Percentiles rank a stretch among this genome's conserved stretches.
These are phyloP conservation scores for Drosophila arizonae DNA, from an alignment of 1,140 invertebrate genomes.

Conservation along the genomic window DNA sequence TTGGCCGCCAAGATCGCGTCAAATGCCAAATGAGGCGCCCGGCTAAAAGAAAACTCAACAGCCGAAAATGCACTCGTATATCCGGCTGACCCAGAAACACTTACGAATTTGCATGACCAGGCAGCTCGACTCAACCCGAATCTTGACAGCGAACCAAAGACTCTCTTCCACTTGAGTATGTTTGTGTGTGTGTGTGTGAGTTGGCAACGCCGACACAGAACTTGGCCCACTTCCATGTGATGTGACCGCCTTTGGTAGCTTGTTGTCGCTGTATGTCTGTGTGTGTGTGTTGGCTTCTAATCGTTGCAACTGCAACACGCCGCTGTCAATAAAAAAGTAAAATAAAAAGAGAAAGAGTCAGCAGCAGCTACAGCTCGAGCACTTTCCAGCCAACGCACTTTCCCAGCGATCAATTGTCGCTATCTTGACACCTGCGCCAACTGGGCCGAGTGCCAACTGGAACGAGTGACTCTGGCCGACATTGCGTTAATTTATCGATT, in stretches of 20 bases:
- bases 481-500: constrained; percentile 26
- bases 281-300: constrained; percentile 23
- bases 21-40: constrained; percentile 32
- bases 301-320: constrained; percentile 32
- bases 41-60: constrained; percentile 25
- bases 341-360: constrained; percentile 31
- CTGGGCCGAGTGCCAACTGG: constrained; percentile 27
- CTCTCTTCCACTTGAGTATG: constrained; percentile 33
- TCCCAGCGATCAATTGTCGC: constrained; percentile 46
- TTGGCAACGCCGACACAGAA: constrained; percentile 33
- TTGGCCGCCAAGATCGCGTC: constrained; percentile 49
- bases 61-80: constrained; percentile 44
- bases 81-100: constrained; percentile 67
- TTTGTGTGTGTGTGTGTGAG: constrained; percentile 34
- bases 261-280: constrained; percentile 21
- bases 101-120: constrained; percentile 64
- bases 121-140: constrained; percentile 7
- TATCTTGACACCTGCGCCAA: constrained; percentile 36
- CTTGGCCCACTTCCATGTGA: constrained; percentile 68
- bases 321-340: constrained; percentile 23
- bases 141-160: constrained; percentile 26
- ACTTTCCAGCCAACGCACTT: constrained; percentile 53
- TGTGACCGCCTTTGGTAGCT: constrained; percentile 61
- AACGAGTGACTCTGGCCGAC: constrained; percentile 10
- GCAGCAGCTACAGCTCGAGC: background rate